Evolutionary conservation across 1,140 invertebrate species (phyloP), one percentile per base, ranked within the genome.

Genomic region (Panagrolaimus sp.): DNA sequence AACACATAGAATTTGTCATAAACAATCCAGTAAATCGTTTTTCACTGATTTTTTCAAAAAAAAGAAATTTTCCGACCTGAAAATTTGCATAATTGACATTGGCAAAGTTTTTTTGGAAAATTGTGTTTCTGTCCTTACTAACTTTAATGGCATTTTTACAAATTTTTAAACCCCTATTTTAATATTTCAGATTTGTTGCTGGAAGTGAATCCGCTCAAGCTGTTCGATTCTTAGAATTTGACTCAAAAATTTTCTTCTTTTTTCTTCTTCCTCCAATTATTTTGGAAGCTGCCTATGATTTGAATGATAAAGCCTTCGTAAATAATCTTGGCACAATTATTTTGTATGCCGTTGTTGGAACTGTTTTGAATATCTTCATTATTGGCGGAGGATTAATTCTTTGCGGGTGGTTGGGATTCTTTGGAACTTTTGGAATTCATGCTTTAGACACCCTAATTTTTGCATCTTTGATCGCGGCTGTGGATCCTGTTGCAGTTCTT

Each of bases 401-500:
- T 26, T 87, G 93, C 67, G 91, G 91, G 7, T 86, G 89, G 79
- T 88, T 88, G 44, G 93, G 93, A 80, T 89, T 89, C 2, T 96
- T 93, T 84, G 89, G 89, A 70, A 87, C 89, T 1, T 89, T 90
- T 15, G 89, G 90, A 3, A 77, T 87, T 14, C 63, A 68, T 28
- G 84, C 94, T 9, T 85, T 96, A 44, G 91, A 96, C 77, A 92
- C 91, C 86, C 88, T 97, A 72, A 87, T 98, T 9, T 98, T 98
- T 84, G 89, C 91, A 67, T 91, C 94, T 17, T 87, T 98, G 12
- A 96, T 98, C 79, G 96, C 94, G n/a, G 95, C 95, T 15, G 95
- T 98, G 17, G 95, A 98, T 86, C 95, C 95, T 9, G 95, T 98
- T 0, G 95, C 95, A 12, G 95, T 98, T 14, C 85, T 99, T 28